A percentile compares a stretch with the other conserved stretches of the same genome.
phyloP scores from a whole-genome alignment of 2,797 vertebrate genomes.

The Poeciliopsis presidionis region DNA sequence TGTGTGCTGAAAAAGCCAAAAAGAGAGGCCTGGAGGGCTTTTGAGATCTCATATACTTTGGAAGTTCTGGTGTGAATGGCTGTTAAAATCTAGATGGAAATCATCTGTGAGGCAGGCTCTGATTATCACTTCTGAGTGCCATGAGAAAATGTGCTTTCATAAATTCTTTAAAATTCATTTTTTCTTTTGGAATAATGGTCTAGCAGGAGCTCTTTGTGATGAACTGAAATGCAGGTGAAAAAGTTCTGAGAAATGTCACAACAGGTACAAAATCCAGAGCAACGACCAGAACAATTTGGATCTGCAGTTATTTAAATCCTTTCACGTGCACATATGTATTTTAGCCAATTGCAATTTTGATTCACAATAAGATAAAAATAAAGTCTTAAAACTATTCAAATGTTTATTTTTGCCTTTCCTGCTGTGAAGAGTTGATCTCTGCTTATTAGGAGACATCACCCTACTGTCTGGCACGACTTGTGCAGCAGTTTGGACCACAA shows the following conservation, averaged over 20 bases:
- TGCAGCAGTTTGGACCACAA: neutral
- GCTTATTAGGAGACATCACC: neutral
- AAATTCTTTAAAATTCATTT: conserved; percentile 11
- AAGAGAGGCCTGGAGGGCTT: conserved; percentile 19
- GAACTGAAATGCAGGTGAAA: neutral
- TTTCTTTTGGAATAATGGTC: neutral
- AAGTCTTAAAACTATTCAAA: neutral
- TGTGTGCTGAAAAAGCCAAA: conserved; percentile 46
- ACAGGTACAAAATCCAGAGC: neutral
- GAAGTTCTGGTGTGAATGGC: conserved; percentile 43
- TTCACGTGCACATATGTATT: neutral
- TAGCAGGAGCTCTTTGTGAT: conserved; percentile 8
- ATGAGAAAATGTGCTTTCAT: conserved; percentile 16
- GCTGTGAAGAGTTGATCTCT: neutral
- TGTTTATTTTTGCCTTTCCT: neutral
- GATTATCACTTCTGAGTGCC: conserved; percentile 26
- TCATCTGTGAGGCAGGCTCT: conserved; percentile 39
- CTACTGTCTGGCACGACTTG: neutral
- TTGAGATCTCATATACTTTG: conserved; percentile 46
- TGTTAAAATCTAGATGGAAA: conserved; percentile 30
- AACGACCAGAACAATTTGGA: neutral
- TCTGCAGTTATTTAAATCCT: neutral
- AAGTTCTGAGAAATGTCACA: neutral
- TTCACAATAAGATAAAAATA: neutral
- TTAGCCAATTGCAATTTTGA: neutral